Evolutionary conservation across 2,888 invertebrate species (phyloP), one percentile per base, ranked within the genome.

Genomic region (Drosophila antonietae): DNA sequence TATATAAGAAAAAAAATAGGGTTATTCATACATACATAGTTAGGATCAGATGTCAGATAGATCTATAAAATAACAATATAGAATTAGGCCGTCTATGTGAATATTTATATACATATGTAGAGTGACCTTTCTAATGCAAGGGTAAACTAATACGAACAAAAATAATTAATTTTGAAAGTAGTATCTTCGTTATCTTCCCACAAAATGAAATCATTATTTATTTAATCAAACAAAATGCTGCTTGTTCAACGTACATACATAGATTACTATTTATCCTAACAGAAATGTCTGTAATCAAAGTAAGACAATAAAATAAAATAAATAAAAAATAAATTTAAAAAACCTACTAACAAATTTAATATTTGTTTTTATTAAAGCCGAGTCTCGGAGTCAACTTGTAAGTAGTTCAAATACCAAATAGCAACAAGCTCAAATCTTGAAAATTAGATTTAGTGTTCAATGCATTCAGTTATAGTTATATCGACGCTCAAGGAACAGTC

Each of bases 261-360:
- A 60, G 41, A 68, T 53, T 52, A 43, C 43, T 74, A 52, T 71
- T 51, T 53, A 70, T 62, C 49, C 49, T 75, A 64, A 74, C 49
- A 58, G 41, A 65, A 70, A 58, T 59, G 65, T 66, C 44, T 76
- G 72, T 71, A 75, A 66, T 63, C 33, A 31, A 56, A 59, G 43
- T 51, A 63, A 51, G 49, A 41, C 51, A 57, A 61, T 41, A 31
- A 68, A 68, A 53, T 33, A 15, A 12, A 10, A 52, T 23, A 33
- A 39, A 44, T 12, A 43, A 18, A 49, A 56, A 41, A 23, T 4
- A 23, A 18, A 49, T 53, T 59, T 66, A 76, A 52, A 52, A 37
- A 20, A 66, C 66, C 44, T 75, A 72, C 75, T 75, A 75, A 75
- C 75, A 75, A 77, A 41, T 35, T n/a, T 28, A 5, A n/a, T 33